phyloP scores from a whole-genome alignment of 2,888 invertebrate species.

The Corythucha ciliata region DNA sequence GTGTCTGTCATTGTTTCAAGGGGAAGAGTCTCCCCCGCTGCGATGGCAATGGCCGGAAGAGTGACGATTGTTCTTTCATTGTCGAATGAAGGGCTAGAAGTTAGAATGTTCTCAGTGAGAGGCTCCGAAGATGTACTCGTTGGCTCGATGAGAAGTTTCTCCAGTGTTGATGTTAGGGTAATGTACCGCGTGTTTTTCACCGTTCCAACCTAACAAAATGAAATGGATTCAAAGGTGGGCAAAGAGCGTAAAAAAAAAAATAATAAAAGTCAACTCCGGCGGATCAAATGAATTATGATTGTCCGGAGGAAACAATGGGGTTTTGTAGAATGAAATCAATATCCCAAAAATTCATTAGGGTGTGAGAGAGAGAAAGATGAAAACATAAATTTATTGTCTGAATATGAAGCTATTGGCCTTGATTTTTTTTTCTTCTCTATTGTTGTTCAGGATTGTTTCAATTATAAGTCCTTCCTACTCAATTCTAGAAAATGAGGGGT shows the following conservation, averaged over 20 bases:
- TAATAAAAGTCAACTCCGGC: too few relatives aligned
- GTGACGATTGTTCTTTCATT: slow-evolving; percentile 68
- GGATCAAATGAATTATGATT: too few relatives aligned
- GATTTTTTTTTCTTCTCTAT: too few relatives aligned
- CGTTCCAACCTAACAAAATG: slow-evolving; percentile 71
- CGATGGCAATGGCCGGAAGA: slow-evolving; percentile 65
- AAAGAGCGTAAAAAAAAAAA: neutral
- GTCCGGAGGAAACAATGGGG: too few relatives aligned
- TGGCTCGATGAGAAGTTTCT: slow-evolving; percentile 56
- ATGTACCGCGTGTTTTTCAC: slow-evolving; percentile 79
- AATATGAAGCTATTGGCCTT: too few relatives aligned
- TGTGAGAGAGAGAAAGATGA: too few relatives aligned
- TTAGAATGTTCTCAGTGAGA: slow-evolving; percentile 77
- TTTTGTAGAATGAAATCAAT: too few relatives aligned
- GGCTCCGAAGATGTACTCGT: slow-evolving; percentile 51
- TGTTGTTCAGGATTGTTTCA: neutral
- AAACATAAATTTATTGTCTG: too few relatives aligned
- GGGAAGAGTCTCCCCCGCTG: slow-evolving; percentile 72
- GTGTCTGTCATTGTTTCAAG: slow-evolving; percentile 82
- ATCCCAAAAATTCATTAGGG: too few relatives aligned
- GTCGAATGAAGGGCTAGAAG: slow-evolving; percentile 56
- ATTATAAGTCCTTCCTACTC: neutral
- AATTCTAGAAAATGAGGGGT: slow-evolving; percentile 35
- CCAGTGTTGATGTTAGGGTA: slow-evolving; percentile 76
- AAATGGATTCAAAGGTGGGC: too few relatives aligned